Evolutionary conservation across 2,797 vertebrate genomes (phyloP).

Genomic region (Anolis apletophallus): DNA sequence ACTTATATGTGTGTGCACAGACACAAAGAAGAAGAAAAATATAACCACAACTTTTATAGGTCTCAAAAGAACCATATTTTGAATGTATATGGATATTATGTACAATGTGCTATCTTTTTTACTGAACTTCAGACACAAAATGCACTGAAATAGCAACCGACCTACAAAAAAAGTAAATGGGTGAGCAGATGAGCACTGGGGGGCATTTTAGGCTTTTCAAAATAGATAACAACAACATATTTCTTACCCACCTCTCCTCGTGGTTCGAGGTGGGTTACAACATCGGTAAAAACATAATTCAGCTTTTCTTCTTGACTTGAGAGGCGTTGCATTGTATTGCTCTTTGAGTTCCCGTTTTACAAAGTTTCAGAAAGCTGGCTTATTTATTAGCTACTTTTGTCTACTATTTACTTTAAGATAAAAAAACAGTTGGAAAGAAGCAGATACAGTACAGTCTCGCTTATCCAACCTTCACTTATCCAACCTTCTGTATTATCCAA

Average conservation of each 20-base stretch:
- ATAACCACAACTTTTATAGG: not conserved
- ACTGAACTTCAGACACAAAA: not conserved
- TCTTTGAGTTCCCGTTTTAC: too few species aligned
- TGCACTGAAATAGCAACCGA: not conserved
- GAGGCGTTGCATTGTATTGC: too few species aligned
- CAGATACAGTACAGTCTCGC: too few species aligned
- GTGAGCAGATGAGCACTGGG: not conserved
- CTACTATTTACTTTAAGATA: not conserved
- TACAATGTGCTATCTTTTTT: not conserved
- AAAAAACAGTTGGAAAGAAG: not conserved
- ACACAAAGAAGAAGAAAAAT: not conserved
- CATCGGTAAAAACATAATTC: too few species aligned
- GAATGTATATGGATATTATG: not conserved
- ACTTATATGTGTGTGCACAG: not conserved
- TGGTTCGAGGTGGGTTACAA: too few species aligned
- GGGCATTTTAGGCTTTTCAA: not conserved
- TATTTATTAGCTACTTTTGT: not conserved
- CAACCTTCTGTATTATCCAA: too few species aligned
- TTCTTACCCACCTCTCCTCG: too few species aligned
- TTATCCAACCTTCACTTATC: too few species aligned
- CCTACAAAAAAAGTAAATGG: not conserved
- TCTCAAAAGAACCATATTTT: not conserved
- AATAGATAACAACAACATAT: too few species aligned
- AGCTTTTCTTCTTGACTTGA: too few species aligned
- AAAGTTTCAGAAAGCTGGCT: not conserved